Percentiles rank a stretch among this genome's conserved stretches.
These are phyloP conservation scores for Tinea semifulvella DNA, from an alignment of 2,888 invertebrate species.

Conservation along the genomic window DNA sequence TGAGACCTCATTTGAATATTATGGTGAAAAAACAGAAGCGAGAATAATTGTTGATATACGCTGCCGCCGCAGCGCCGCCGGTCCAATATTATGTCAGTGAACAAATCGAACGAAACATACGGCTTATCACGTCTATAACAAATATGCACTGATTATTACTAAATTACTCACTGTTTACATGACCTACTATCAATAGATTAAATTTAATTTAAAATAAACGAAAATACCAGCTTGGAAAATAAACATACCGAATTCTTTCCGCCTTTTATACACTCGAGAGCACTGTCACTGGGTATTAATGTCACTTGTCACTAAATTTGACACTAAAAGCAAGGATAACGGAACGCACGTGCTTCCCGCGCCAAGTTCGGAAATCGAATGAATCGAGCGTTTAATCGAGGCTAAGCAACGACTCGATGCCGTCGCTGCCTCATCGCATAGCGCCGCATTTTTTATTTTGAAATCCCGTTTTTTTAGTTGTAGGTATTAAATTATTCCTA, in stretches of 20 bases:
- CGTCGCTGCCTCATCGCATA: conserved; percentile 42
- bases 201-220: neutral
- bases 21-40: no score
- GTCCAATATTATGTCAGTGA: no score
- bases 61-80: no score
- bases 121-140: neutral
- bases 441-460: conserved; percentile 45
- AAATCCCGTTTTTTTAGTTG: conserved; percentile 2
- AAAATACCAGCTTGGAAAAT: neutral
- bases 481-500: no score
- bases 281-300: neutral
- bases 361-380: neutral
- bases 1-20: no score
- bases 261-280: neutral
- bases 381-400: neutral
- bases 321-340: neutral
- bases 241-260: neutral
- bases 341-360: conserved; percentile 7
- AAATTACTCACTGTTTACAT: neutral
- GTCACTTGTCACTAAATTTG: neutral
- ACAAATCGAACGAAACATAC: no score
- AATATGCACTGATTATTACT: neutral
- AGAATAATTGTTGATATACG: no score
- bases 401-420: conserved; percentile 25
- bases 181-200: no score